phyloP scores from a whole-genome alignment of 2,888 invertebrate genomes.

The Archaeoteleia sp. region DNA sequence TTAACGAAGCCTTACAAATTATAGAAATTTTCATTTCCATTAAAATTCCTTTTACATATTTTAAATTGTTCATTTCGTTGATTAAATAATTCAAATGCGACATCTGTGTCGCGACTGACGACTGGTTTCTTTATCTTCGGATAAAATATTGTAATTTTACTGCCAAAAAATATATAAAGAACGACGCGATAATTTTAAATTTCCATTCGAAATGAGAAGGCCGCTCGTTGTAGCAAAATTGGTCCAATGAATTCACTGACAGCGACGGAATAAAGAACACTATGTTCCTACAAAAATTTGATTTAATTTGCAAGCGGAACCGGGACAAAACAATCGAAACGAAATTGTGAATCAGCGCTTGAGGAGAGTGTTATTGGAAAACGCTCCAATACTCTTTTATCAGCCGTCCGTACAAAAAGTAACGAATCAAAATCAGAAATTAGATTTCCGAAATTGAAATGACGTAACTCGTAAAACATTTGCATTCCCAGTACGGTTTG shows the following conservation, averaged over 20 bases:
- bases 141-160: no score
- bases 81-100: no score
- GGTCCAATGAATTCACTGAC: conserved; percentile 33
- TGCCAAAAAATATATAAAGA: neutral
- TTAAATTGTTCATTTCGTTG: no score
- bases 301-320: conserved; percentile 43
- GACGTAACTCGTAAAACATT: conserved; percentile 2
- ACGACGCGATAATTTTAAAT: conserved; percentile 9
- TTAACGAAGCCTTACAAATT: no score
- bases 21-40: no score
- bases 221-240: conserved; percentile 34
- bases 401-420: conserved; percentile 30
- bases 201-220: conserved; percentile 43
- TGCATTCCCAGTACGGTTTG: no score
- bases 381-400: conserved; percentile 39
- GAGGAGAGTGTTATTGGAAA: conserved; percentile 43
- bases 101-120: no score
- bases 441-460: conserved; percentile 29
- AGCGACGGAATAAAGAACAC: conserved; percentile 38
- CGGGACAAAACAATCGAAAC: conserved; percentile 43
- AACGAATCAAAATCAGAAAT: conserved; percentile 36
- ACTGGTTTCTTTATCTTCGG: no score
- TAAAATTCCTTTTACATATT: no score
- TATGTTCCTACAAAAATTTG: conserved; percentile 38
- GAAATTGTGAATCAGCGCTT: conserved; percentile 47